Percentiles rank a stretch among this genome's conserved stretches.
Conservation (phyloP, 2,797 vertebrate genomes). For the Bradypus variegatus region DNA sequence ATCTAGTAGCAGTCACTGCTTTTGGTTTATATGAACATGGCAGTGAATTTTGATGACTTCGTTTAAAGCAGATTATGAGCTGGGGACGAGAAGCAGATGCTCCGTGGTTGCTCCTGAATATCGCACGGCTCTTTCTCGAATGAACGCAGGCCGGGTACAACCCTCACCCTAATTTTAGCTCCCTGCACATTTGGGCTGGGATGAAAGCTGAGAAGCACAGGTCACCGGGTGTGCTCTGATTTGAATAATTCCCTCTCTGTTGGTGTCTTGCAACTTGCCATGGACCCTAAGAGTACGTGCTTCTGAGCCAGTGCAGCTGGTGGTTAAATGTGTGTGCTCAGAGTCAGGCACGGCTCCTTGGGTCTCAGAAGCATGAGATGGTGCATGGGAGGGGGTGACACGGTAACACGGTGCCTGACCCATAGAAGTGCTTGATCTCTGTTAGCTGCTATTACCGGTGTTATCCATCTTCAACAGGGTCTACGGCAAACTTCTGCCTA, state of each 20-base stretch:
- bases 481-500: neutral
- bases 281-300: neutral
- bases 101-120: neutral
- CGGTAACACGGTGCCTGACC: accelerated
- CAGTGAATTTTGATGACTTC: neutral
- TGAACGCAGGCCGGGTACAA: neutral
- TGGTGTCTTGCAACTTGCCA: neutral
- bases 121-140: neutral
- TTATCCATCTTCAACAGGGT: neutral
- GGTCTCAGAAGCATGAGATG: too few species aligned
- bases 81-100: neutral
- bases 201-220: conserved; percentile 14
- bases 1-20: accelerated
- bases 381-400: accelerated
- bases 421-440: accelerated
- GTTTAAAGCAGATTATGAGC: neutral
- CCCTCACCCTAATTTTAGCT: neutral
- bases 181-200: neutral
- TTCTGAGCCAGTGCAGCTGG: accelerated
- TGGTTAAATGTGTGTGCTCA: neutral
- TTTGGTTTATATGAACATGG: neutral
- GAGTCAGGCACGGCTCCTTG: accelerated
- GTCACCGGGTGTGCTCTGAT: neutral
- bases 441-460: accelerated
- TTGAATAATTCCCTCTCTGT: neutral